Percentiles rank a stretch among this genome's conserved stretches.
Conservation (phyloP, 2,113 vertebrate genomes). For the Festucalex cinctus region DNA sequence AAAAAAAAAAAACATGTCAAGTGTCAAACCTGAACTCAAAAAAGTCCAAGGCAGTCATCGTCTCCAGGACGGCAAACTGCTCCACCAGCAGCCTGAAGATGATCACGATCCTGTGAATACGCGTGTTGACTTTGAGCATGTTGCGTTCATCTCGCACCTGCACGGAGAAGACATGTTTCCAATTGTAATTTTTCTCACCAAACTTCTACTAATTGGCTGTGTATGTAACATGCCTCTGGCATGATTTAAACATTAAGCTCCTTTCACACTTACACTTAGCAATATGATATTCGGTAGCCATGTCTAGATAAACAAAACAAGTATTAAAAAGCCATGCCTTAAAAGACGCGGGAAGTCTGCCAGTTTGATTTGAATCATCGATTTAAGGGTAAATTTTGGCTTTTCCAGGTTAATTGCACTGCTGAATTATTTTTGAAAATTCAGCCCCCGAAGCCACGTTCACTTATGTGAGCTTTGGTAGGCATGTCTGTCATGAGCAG, state of each 20-base stretch:
- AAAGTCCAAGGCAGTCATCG: slow-evolving; percentile 94
- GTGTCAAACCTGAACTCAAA: slow-evolving; percentile 87
- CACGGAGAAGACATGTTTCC: slow-evolving; percentile 4
- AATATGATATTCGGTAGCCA: no score
- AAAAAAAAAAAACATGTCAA: background rate
- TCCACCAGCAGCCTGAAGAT: slow-evolving; percentile 88
- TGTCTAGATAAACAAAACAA: no score
- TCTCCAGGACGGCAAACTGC: slow-evolving; percentile 90
- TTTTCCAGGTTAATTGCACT: no score
- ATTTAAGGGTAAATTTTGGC: no score
- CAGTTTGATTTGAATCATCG: no score
- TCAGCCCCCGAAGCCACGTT: background rate
- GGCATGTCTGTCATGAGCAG: background rate
- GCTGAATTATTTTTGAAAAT: background rate
- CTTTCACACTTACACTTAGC: no score
- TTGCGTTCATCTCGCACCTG: slow-evolving; percentile 92
- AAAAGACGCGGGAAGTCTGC: no score
- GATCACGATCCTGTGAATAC: slow-evolving; percentile 85
- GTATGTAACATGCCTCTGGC: no score
- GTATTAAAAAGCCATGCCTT: no score
- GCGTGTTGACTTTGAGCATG: slow-evolving; percentile 91
- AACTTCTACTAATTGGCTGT: no score
- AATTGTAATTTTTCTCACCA: no score
- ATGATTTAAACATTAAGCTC: no score
- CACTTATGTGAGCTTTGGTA: background rate